Evolutionary conservation across 2,797 vertebrate genomes (phyloP).

Genomic region (Otolemur crassicaudatus): DNA sequence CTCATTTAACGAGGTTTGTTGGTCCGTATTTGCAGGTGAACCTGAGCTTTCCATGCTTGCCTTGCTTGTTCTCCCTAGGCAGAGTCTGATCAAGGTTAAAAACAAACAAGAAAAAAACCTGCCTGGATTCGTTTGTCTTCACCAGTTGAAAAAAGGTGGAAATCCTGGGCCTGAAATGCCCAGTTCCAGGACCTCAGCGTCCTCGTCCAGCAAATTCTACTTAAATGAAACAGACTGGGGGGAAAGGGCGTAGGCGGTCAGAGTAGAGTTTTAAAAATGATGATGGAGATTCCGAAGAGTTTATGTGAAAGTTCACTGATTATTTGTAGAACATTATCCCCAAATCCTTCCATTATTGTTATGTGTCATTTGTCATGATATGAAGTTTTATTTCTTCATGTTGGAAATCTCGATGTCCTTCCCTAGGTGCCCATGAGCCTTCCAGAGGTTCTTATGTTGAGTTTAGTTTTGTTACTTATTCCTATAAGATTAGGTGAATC

Average conservation of each 20-base stretch:
- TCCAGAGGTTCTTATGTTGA: background rate
- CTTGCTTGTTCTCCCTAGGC: background rate
- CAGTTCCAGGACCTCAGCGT: background rate
- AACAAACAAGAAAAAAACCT: background rate
- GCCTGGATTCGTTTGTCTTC: background rate
- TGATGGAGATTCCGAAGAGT: background rate
- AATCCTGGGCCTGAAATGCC: background rate
- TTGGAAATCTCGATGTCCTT: background rate
- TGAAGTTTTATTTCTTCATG: too few relatives aligned
- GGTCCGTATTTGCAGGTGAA: background rate
- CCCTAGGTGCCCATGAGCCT: background rate
- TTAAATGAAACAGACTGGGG: background rate
- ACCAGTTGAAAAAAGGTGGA: background rate
- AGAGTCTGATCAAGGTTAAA: background rate
- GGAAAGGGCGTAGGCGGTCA: background rate
- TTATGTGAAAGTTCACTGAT: constrained; percentile 16
- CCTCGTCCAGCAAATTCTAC: constrained; percentile 1
- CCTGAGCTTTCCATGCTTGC: background rate
- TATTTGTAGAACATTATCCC: background rate
- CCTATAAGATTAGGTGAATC: background rate
- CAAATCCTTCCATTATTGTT: background rate
- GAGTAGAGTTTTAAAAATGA: background rate
- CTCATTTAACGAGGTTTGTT: background rate
- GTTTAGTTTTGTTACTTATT: constrained; percentile 12
- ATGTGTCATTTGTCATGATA: too few relatives aligned